Evolutionary conservation across 2,888 invertebrate species (phyloP).

Genomic region (Myathropa florea): DNA sequence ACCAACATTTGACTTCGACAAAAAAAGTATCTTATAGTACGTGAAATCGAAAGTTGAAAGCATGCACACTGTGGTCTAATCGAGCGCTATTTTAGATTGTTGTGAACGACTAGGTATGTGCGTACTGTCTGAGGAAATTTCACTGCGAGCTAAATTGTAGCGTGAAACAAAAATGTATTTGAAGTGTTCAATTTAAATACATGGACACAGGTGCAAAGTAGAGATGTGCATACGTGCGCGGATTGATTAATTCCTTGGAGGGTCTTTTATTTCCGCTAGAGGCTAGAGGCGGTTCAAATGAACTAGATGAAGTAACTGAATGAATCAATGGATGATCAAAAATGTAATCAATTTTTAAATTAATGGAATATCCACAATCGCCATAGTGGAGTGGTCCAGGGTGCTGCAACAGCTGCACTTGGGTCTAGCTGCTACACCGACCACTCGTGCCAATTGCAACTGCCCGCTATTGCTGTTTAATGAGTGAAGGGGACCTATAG

Average conservation of each 20-base stretch:
- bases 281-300: background rate
- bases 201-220: constrained; percentile 26
- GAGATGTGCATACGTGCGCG: constrained; percentile 42
- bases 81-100: constrained; percentile 10
- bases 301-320: background rate
- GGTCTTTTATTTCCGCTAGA: constrained; percentile 10
- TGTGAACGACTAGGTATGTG: background rate
- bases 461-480: no score
- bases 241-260: constrained; percentile 18
- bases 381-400: no score
- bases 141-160: constrained; percentile 34
- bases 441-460: no score
- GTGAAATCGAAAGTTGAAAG: constrained; percentile 59
- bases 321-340: no score
- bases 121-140: constrained; percentile 24
- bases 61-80: constrained; percentile 42
- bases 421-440: no score
- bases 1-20: background rate
- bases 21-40: background rate
- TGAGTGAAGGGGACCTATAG: no score
- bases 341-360: no score
- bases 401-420: no score
- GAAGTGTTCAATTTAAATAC: constrained; percentile 5
- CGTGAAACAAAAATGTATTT: constrained; percentile 14
- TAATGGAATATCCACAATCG: no score